Evolutionary conservation across 2,113 vertebrate species (phyloP).

Genomic region (Varanus salvator): DNA sequence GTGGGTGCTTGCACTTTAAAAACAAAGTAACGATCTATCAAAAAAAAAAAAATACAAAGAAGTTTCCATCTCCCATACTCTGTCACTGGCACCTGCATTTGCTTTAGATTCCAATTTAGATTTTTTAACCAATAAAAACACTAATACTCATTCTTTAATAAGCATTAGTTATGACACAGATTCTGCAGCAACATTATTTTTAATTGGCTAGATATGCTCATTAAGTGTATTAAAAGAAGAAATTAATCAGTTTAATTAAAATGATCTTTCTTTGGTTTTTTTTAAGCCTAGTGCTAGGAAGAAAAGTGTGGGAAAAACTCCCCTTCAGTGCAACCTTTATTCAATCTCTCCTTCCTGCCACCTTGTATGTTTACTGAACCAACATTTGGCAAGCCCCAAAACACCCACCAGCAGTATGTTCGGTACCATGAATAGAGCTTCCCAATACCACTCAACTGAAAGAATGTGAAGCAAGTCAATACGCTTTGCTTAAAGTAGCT

Average conservation of each 20-base stretch:
- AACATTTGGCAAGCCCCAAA: constrained; percentile 48
- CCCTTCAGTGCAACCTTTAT: constrained; percentile 16
- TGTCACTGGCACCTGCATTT: not conserved
- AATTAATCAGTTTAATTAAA: not conserved
- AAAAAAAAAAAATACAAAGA: not conserved
- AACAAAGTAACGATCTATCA: constrained; percentile 13
- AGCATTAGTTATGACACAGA: constrained; percentile 5
- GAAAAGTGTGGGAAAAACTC: not conserved
- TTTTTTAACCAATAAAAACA: not conserved
- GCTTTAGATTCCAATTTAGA: not conserved
- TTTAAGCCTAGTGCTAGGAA: not conserved
- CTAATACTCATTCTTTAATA: constrained; percentile 3
- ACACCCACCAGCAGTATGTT: constrained; percentile 63
- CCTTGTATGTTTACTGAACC: constrained; percentile 46
- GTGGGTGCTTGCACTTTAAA: constrained; percentile 9
- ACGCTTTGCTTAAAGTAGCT: constrained; percentile 55
- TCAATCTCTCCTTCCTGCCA: constrained; percentile 12
- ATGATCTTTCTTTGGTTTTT: not conserved
- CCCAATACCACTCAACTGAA: constrained; percentile 58
- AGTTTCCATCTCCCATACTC: not conserved
- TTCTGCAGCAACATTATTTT: constrained; percentile 12
- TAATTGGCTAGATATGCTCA: not conserved
- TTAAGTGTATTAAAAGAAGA: constrained; percentile 21
- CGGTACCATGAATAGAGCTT: constrained; percentile 35
- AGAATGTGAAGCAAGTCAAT: constrained; percentile 52